Conservation (phyloP, 2,797 vertebrate genomes). For the Hippopotamyrus pictus region DNA sequence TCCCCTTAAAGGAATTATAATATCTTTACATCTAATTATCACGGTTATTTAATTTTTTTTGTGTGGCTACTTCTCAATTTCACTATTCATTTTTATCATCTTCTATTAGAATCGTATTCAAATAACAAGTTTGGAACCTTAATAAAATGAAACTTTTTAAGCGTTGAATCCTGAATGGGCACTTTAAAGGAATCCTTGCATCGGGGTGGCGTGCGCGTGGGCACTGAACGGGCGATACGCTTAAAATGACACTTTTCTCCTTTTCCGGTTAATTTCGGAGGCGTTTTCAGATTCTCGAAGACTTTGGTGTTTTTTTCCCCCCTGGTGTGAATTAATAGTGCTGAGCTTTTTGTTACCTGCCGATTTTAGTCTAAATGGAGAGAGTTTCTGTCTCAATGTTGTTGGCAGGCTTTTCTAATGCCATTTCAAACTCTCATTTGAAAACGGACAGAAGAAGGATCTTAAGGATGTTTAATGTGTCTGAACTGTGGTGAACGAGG, state of each 20-base stretch:
- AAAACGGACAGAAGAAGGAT: background rate
- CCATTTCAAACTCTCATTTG: background rate
- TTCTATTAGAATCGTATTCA: slow-evolving; percentile 54
- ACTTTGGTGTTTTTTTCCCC: slow-evolving; percentile 40
- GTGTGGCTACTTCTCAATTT: slow-evolving; percentile 71
- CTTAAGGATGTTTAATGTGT: background rate
- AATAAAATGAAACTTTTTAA: slow-evolving; percentile 60
- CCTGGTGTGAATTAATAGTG: slow-evolving; percentile 29
- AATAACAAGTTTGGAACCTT: slow-evolving; percentile 58
- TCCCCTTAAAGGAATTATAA: slow-evolving; percentile 72
- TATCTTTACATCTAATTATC: slow-evolving; percentile 77
- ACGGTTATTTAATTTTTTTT: slow-evolving; percentile 68
- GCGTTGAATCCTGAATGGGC: slow-evolving; percentile 48
- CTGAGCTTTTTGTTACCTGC: slow-evolving; percentile 28
- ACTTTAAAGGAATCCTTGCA: slow-evolving; percentile 45
- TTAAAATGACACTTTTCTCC: slow-evolving; percentile 28
- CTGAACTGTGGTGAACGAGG: background rate
- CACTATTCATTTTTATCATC: slow-evolving; percentile 49
- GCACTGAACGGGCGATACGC: background rate
- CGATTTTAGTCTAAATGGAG: slow-evolving; percentile 13
- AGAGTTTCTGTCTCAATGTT: slow-evolving; percentile 15
- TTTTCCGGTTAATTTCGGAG: slow-evolving; percentile 54
- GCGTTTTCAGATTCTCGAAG: slow-evolving; percentile 51
- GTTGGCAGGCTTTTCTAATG: slow-evolving; percentile 18
- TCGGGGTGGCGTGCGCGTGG: slow-evolving; percentile 36